These are phyloP conservation scores for Aptenodytes patagonicus DNA, from an alignment of 2,113 vertebrate species.

Conservation along the genomic window DNA sequence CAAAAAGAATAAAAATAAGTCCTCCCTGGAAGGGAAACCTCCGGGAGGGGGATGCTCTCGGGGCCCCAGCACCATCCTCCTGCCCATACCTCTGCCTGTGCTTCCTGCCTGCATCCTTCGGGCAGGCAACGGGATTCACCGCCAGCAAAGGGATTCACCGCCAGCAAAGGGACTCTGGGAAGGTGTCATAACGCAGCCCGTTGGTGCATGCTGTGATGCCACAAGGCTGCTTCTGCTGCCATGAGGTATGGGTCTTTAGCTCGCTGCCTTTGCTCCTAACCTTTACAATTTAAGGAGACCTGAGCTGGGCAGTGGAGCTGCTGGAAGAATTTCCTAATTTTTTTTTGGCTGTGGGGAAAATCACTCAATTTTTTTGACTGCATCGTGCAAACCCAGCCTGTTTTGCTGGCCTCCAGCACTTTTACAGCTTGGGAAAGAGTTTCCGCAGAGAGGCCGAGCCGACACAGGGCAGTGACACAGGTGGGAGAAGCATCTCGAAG, in stretches of 20 bases:
- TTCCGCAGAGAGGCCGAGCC: background rate
- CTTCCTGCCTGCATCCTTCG: background rate
- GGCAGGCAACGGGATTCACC: background rate
- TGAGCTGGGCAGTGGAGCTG: background rate
- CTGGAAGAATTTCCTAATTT: fast-evolving
- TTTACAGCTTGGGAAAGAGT: fast-evolving
- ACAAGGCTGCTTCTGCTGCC: background rate
- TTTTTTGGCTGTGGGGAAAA: background rate
- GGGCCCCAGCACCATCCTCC: fast-evolving
- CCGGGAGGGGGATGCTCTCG: fast-evolving
- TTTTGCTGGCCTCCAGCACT: too few species aligned
- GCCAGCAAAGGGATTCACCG: background rate
- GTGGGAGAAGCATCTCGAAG: background rate
- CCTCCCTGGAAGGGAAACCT: background rate
- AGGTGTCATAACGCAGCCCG: fast-evolving
- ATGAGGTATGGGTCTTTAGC: background rate
- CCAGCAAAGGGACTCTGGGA: background rate
- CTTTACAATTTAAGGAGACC: background rate
- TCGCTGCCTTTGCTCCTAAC: background rate
- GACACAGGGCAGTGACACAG: fast-evolving
- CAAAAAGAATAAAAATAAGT: background rate
- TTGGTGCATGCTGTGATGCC: fast-evolving
- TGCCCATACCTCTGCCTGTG: background rate
- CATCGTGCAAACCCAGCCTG: background rate
- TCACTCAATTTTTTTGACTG: background rate